Evolutionary conservation across 2,888 invertebrate species (phyloP).

Genomic region (Drosophila flavopinicola): DNA sequence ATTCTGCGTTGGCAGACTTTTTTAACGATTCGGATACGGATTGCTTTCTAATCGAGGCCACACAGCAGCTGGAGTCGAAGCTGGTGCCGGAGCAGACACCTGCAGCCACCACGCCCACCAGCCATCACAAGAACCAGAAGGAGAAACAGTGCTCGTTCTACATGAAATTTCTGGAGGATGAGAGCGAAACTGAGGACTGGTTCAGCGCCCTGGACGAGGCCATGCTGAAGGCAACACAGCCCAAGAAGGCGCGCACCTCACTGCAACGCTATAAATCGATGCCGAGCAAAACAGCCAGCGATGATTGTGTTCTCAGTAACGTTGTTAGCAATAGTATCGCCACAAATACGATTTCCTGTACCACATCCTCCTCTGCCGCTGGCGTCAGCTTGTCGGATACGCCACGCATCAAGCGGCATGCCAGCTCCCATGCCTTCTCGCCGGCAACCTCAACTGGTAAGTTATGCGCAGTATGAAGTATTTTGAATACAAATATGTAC

Average conservation of each 20-base stretch:
- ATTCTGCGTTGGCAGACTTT: slow-evolving; percentile 67
- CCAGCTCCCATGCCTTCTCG: slow-evolving; percentile 74
- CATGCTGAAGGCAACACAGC: slow-evolving; percentile 64
- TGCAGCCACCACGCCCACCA: slow-evolving; percentile 48
- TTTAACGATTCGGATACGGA: slow-evolving; percentile 82
- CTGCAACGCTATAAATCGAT: slow-evolving; percentile 82
- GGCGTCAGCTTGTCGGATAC: slow-evolving; percentile 24
- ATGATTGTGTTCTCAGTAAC: slow-evolving; percentile 3
- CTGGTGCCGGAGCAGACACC: slow-evolving; percentile 21
- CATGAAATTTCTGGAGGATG: slow-evolving; percentile 82
- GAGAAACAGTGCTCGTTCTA: slow-evolving; percentile 78
- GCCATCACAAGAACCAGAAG: slow-evolving; percentile 50
- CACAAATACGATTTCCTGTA: slow-evolving; percentile 16
- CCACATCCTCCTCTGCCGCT: slow-evolving; percentile 14
- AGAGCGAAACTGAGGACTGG: slow-evolving; percentile 81
- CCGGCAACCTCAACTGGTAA: slow-evolving; percentile 62
- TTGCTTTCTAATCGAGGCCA: slow-evolving; percentile 77
- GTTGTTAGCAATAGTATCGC: slow-evolving; percentile 6
- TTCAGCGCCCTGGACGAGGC: slow-evolving; percentile 78
- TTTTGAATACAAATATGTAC: background rate
- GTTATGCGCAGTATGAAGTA: background rate
- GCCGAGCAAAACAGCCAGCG: slow-evolving; percentile 67
- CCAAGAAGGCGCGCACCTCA: slow-evolving; percentile 74
- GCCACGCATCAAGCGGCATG: slow-evolving; percentile 77
- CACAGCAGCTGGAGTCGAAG: slow-evolving; percentile 78